phyloP scores from a whole-genome alignment of 2,113 vertebrate species.

The Vulpes vulpes region DNA sequence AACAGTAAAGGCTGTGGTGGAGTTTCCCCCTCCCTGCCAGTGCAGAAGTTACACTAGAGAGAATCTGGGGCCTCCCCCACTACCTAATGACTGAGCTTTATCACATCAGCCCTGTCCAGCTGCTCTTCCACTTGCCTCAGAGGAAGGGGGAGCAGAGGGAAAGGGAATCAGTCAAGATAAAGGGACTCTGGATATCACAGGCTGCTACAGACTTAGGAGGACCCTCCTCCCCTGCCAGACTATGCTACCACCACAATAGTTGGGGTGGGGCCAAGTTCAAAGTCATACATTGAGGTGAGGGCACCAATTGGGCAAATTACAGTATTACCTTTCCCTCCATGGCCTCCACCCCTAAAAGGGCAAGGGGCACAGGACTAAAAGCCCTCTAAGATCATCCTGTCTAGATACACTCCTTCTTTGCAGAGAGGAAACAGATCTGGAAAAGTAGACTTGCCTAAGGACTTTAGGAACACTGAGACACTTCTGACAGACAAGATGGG shows the following conservation, averaged over 20 bases:
- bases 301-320: background rate
- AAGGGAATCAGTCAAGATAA: background rate
- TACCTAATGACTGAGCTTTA: background rate
- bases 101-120: background rate
- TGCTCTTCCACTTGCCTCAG: background rate
- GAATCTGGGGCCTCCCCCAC: background rate
- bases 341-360: background rate
- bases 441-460: background rate
- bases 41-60: background rate
- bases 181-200: background rate
- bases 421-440: background rate
- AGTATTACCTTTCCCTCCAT: background rate
- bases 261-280: constrained; percentile 28
- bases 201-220: background rate
- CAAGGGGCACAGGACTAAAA: background rate
- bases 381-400: background rate
- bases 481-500: background rate
- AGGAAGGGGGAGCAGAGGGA: background rate
- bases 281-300: background rate
- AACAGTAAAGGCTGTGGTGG: background rate
- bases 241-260: background rate
- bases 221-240: background rate
- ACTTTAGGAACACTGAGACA: background rate
- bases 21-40: background rate
- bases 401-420: background rate